Base-by-base conservation (phyloP, 2,888 invertebrate species). In the Dascillus cervinus region DNA sequence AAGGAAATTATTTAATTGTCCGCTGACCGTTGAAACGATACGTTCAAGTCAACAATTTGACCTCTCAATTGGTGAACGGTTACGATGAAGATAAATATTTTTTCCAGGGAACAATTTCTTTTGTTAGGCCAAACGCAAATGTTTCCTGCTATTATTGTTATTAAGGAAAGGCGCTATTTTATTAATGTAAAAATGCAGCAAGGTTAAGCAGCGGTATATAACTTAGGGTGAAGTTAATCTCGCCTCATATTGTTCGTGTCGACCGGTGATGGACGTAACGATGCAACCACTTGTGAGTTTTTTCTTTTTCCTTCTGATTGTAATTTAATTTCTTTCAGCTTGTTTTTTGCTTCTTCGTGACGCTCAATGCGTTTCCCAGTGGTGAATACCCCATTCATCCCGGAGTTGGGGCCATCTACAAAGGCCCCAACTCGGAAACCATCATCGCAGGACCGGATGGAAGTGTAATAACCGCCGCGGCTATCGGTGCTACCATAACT, bases 401-500 rank as follows among this genome's bases (percentile, higher is more conserved):
- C 27, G 59, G 58, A 28, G 55, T 62, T 11, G 64, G 61, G 10
- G 56, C 57, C 4, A 56, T 63, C 21, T 60, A 54, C 33, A 53
- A 54, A 46, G 62, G 62, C 3, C 60, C 61, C 2, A 52, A 59
- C 31, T 56, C 55, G 1, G 56, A 58, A 44, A 63, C 62, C 1
- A 58, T 64, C 14, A 59, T 64, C 17, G 50, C 53, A 47, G 63
- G 64, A 11, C 63, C 63, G 4, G 63, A 64, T 44, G 64, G 63
- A 9, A 60, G 60, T 30, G 47, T 55, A 3, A 61, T 64, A 19
- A 59, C 55, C 3, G 46, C 62, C 15, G 55, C 54, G 39, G 51
- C 53, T 14, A 44, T 41, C 29, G 55, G 56, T 12, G 61, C 59
- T 10, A 41, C 39, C 5, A 49, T 45, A 4, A 40, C 25, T 4